Evolutionary conservation across 2,113 vertebrate genomes (phyloP), one percentile per base, ranked within the genome.

Genomic region (Prunella himalayana): DNA sequence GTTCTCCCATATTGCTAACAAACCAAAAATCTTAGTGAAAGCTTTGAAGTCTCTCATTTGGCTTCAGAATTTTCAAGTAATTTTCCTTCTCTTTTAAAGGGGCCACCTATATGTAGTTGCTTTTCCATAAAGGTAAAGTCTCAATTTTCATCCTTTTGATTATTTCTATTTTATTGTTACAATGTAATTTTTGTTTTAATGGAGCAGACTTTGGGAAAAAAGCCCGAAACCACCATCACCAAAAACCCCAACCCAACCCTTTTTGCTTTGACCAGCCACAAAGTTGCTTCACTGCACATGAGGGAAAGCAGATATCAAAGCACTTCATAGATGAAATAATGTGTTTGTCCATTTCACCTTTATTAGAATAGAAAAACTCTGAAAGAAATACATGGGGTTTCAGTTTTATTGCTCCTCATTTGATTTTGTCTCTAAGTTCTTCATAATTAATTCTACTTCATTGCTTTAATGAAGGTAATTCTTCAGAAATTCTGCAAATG

Each of bases 211-310:
- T 63, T 45, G 13, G 19, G 41, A 80, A 33, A 59, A 17, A 49
- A 7, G 0, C 0, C 2, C 5, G 4, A 79, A 86, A 22, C 1
- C 9, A 65, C 23, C 23, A 45, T 19, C 13, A 60, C 7, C 28
- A 61, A 60, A 51, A 45, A 1, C 6, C 3, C 5, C 12, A 66
- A 57, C 11, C 7, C 19, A 37, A 6, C 0, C 15, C 3, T 51
- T 35, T 9, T 56, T 66, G 33, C 2, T 88, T 87, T 87, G 89
- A 60, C 35, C 47, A 94, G 11, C 17, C 35, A 59, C 63, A 69
- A 90, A 72, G 2, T 76, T 68, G 35, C 16, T 77, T 56, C 54
- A 66, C 5, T 11, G 10, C 37, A 30, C 5, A 0, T 59, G 44
- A 88, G 16, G 22, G 31, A 86, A 91, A 86, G 66, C 12, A 75